Conservation (phyloP, 2,113 vertebrate species). For the Corythaixoides concolor region DNA sequence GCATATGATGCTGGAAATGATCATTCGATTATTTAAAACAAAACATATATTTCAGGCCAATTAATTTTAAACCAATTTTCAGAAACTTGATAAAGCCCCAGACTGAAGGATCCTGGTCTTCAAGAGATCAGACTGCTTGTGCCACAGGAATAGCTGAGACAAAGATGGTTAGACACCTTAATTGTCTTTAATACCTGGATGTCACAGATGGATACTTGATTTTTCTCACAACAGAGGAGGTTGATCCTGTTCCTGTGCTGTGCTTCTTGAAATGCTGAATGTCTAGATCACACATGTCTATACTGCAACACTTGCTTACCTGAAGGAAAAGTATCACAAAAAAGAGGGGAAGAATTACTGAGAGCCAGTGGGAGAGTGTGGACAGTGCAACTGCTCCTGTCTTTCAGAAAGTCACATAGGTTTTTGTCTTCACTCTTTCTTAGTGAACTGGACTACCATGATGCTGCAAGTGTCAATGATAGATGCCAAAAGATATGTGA, state of each 20-base stretch:
- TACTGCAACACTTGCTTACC: neutral
- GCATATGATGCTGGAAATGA: neutral
- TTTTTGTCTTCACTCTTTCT: constrained; percentile 16
- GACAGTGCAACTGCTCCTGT: neutral
- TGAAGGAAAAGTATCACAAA: neutral
- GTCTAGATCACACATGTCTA: neutral
- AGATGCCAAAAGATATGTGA: constrained; percentile 97
- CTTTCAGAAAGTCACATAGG: neutral
- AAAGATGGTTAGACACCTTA: neutral
- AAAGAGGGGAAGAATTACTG: neutral
- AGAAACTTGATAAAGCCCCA: neutral
- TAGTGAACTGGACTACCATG: constrained; percentile 92
- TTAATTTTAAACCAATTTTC: neutral
- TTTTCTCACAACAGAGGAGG: neutral
- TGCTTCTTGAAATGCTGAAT: neutral
- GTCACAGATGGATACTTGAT: neutral
- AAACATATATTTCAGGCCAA: neutral
- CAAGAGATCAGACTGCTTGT: neutral
- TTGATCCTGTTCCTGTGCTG: neutral
- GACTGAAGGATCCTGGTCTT: neutral
- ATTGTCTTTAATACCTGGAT: neutral
- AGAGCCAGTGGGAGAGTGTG: neutral
- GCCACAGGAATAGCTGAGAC: neutral
- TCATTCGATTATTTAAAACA: neutral
- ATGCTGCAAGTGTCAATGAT: constrained; percentile 92